These are phyloP conservation scores for Rhinopomastus cyanomelas DNA, from an alignment of 2,113 vertebrate genomes.

Conservation along the genomic window DNA sequence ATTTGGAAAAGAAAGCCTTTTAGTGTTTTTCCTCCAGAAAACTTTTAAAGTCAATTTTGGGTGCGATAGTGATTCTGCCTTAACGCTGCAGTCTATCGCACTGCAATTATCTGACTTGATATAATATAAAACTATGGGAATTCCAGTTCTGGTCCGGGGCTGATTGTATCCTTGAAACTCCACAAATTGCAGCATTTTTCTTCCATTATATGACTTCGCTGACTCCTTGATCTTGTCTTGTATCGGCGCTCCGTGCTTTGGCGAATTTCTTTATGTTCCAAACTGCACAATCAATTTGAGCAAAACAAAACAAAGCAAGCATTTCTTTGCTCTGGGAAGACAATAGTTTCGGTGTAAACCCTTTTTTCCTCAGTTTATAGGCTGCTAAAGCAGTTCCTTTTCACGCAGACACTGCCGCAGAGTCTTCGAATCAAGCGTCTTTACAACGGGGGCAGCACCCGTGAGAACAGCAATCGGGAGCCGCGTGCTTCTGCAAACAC, in stretches of 20 bases:
- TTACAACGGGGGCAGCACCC: background rate
- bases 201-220: background rate
- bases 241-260: background rate
- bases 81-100: background rate
- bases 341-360: background rate
- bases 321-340: background rate
- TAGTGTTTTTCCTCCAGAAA: background rate
- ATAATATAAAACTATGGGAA: background rate
- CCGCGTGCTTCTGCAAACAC: constrained; percentile 8
- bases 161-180: background rate
- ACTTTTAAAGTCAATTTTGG: background rate
- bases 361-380: background rate
- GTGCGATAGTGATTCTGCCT: background rate
- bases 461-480: constrained; percentile 13
- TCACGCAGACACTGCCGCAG: background rate
- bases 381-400: background rate
- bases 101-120: background rate
- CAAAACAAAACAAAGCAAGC: background rate
- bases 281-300: background rate
- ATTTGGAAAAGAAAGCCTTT: background rate
- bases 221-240: background rate
- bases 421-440: background rate
- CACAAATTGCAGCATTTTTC: background rate
- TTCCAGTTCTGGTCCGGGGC: background rate
- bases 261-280: background rate